Conservation (phyloP, 2,113 vertebrate genomes). For the Oreochromis tanganicae region DNA sequence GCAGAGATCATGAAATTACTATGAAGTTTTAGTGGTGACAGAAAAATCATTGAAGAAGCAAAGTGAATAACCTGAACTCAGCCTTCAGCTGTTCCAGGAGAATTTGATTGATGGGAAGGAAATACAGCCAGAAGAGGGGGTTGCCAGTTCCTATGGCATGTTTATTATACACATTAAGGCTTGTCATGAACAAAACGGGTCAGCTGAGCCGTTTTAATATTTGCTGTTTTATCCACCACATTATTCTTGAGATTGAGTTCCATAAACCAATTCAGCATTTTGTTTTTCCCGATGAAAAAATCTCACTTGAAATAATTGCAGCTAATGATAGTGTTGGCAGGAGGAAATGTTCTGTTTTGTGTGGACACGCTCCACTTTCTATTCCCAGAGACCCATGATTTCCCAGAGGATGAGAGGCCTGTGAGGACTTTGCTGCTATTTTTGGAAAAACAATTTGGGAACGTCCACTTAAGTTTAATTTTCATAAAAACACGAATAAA, state of each 20-base stretch:
- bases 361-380: conserved; percentile 10
- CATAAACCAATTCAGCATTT: background rate
- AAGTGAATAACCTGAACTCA: background rate
- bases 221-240: background rate
- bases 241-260: background rate
- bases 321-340: background rate
- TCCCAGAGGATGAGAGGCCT: conserved; percentile 19
- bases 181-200: accelerated
- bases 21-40: background rate
- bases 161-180: background rate
- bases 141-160: background rate
- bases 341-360: background rate
- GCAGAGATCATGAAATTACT: background rate
- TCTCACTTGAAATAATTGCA: background rate
- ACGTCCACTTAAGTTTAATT: background rate
- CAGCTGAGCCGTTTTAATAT: accelerated
- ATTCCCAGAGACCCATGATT: background rate
- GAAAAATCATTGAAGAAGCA: background rate
- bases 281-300: background rate
- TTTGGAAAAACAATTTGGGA: background rate
- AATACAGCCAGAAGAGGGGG: accelerated
- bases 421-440: conserved; percentile 15
- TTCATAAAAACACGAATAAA: conserved; percentile 19
- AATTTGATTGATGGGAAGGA: background rate
- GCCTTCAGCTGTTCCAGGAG: accelerated